Evolutionary conservation across 2,797 vertebrate species (phyloP).

Genomic region (Triplophysa bombifrons): DNA sequence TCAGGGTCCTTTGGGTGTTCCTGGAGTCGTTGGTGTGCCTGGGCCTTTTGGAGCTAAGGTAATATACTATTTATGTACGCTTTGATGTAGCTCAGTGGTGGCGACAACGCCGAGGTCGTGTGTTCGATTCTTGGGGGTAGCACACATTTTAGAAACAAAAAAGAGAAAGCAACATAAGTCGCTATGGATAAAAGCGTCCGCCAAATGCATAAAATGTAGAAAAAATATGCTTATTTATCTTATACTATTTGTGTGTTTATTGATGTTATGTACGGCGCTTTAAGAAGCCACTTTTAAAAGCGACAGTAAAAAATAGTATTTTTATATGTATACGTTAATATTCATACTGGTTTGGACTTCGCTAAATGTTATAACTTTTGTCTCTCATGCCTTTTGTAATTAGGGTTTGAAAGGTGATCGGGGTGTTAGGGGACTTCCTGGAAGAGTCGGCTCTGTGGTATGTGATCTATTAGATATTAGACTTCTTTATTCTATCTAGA

Average conservation of each 20-base stretch:
- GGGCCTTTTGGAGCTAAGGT: constrained; percentile 67
- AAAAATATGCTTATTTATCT: too few species aligned
- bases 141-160: too few species aligned
- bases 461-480: constrained; percentile 41
- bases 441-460: constrained; percentile 70
- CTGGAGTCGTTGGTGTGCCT: constrained; percentile 64
- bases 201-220: too few species aligned
- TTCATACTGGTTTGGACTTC: neutral
- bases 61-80: neutral
- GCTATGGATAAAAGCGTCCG: too few species aligned
- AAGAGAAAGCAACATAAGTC: too few species aligned
- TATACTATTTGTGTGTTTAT: neutral
- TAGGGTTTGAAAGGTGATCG: constrained; percentile 73
- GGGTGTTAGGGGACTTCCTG: constrained; percentile 66
- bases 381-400: neutral
- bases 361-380: neutral
- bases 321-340: neutral
- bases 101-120: too few species aligned
- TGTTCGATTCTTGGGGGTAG: too few species aligned
- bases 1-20: constrained; percentile 68
- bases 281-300: too few species aligned
- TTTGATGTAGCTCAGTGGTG: too few species aligned
- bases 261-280: neutral
- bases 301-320: too few species aligned
- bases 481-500: too few species aligned